Percentiles rank a stretch among this genome's conserved stretches.
phyloP scores from a whole-genome alignment of 2,888 invertebrate genomes.

The Rhaphigaster nebulosa region DNA sequence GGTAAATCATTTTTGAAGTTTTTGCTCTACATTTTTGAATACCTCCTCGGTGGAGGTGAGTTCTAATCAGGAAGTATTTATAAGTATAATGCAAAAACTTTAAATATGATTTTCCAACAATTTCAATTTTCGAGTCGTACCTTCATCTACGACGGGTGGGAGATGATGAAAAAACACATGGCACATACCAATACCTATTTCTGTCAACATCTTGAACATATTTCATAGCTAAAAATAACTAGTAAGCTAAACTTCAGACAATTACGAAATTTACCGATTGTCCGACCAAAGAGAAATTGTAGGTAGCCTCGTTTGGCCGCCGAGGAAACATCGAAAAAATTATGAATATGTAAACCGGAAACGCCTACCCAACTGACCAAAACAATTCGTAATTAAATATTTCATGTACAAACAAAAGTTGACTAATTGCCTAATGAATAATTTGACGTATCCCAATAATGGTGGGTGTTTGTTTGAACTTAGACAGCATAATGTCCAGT shows the following conservation, averaged over 20 bases:
- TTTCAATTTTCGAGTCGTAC: too few species aligned
- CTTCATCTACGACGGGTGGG: too few species aligned
- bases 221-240: not conserved
- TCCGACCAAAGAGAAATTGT: not conserved
- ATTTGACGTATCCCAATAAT: not conserved
- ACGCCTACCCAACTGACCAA: conserved; percentile 23
- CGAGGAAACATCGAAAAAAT: conserved; percentile 5
- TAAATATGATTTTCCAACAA: too few species aligned
- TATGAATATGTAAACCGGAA: conserved; percentile 35
- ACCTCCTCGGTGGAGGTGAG: too few species aligned
- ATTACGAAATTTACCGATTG: not conserved
- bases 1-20: too few species aligned
- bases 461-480: conserved; percentile 2
- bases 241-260: too few species aligned
- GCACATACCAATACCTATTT: too few species aligned
- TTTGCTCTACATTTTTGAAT: too few species aligned
- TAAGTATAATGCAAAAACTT: too few species aligned
- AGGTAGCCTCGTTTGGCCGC: not conserved
- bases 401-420: conserved; percentile 25
- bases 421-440: conserved; percentile 38
- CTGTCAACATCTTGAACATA: too few species aligned
- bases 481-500: not conserved
- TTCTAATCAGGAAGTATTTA: too few species aligned
- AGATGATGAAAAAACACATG: too few species aligned
- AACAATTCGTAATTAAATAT: conserved; percentile 39